Evolutionary conservation across 2,113 vertebrate genomes (phyloP).

Genomic region (Narcine bancroftii): DNA sequence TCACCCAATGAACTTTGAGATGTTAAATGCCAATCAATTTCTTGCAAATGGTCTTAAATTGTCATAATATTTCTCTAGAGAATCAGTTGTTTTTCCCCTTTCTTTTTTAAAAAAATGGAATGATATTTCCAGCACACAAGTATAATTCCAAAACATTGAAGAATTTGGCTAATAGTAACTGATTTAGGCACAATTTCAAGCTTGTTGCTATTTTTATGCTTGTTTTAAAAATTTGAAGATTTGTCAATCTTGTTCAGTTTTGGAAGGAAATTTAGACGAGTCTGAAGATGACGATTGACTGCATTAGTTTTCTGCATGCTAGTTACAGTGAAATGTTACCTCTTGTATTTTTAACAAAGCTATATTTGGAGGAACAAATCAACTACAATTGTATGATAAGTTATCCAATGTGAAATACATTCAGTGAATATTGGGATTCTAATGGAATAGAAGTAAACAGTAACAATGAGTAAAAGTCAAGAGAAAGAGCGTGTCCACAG

Average conservation of each 20-base stretch:
- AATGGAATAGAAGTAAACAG: not conserved
- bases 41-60: not conserved
- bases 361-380: not conserved
- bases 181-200: not conserved
- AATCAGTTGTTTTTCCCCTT: not conserved
- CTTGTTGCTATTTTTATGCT: not conserved
- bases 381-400: not conserved
- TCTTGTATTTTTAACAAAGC: not conserved
- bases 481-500: not conserved
- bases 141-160: not conserved
- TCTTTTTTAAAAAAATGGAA: not conserved
- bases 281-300: not conserved
- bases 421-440: slow-evolving; percentile 1
- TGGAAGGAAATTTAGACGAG: not conserved
- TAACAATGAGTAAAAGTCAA: not conserved
- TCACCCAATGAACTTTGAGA: not conserved
- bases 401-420: not conserved
- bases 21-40: not conserved
- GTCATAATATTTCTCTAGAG: not conserved
- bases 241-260: no score
- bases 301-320: not conserved
- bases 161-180: not conserved
- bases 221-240: no score
- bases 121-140: not conserved
- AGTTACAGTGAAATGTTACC: not conserved